phyloP scores from a whole-genome alignment of 2,113 vertebrate species.

The Ardeotis arabs region DNA sequence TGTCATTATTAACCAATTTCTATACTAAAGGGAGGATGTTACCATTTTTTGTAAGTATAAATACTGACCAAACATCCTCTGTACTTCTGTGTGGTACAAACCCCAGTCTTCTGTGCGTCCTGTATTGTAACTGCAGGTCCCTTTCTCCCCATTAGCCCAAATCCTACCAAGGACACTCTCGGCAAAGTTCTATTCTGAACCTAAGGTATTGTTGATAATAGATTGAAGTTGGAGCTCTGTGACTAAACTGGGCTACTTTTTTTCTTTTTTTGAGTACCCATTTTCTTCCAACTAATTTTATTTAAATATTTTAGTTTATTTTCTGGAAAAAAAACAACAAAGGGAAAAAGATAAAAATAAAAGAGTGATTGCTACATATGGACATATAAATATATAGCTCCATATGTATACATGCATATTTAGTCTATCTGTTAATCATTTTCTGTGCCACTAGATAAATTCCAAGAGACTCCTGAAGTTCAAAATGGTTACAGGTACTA shows the following conservation, averaged over 20 bases:
- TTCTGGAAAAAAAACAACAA: not conserved
- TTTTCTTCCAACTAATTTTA: not conserved
- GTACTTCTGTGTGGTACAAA: not conserved
- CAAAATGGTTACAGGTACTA: not conserved
- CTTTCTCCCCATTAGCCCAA: not conserved
- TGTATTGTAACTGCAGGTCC: not conserved
- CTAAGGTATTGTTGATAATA: not conserved
- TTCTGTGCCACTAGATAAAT: not conserved
- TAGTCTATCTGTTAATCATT: not conserved
- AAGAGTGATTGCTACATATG: not conserved
- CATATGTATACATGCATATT: not conserved
- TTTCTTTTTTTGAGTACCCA: not conserved
- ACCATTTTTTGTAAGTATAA: constrained; percentile 1
- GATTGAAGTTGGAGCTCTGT: not conserved
- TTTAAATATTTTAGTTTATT: not conserved
- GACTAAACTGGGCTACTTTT: not conserved
- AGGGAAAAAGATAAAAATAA: not conserved
- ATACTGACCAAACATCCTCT: constrained; percentile 24
- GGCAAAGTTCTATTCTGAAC: not conserved
- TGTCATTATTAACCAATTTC: constrained; percentile 66
- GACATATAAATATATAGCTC: not conserved
- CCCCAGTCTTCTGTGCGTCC: not conserved
- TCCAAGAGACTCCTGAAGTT: not conserved
- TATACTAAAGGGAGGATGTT: constrained; percentile 30
- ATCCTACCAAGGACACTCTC: not conserved